Base-by-base conservation (phyloP, 2,888 invertebrate species). In the Melieria omissa region DNA sequence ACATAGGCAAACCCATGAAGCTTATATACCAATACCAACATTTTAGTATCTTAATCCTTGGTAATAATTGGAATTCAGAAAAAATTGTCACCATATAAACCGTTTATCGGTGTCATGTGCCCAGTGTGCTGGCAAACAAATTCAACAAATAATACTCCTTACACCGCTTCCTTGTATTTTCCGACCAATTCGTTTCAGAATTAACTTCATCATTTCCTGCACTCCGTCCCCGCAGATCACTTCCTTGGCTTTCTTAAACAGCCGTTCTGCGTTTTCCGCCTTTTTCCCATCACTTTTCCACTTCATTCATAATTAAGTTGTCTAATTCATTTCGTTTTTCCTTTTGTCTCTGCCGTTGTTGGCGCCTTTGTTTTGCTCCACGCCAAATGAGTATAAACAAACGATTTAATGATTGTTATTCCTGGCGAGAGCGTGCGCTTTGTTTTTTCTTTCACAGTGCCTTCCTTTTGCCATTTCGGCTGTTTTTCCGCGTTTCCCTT, bases 301-400 rank as follows among this genome's bases (percentile, higher is more conserved):
- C 80, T 77, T 81, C 83, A 81, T 81, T 81, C 79, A 81, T 83
- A 81, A 81, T 81, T 83, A 81, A 81, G 83, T 81, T 83, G 81
- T 83, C 83, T 81, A 83, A 81, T 83, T 81, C 83, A 77, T 83
- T 83, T 83, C 29, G 29, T 29, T 29, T 29, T 29, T 29, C 29
- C 29, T 29, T 29, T 29, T 29, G 29, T 29, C 29, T 29, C 29
- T 29, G 29, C 29, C 29, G 29, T 29, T 79, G 76, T 78, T 76
- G 78, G 16, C 45, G 62, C 54, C 46, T 54, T 69, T 69, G 63
- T 63, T 61, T 54, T 68, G 54, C 46, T 58, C 14, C n/a, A 63
- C 73, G 65, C 71, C 60, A 60, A 70, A 52, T 29, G 64, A 47
- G 73, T 75, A 74, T 71, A 78, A 75, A 76, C 77, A 80, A 83